Evolutionary conservation across 2,797 vertebrate species (phyloP), one percentile per base, ranked within the genome.

Genomic region (Eutrigla gurnardus): DNA sequence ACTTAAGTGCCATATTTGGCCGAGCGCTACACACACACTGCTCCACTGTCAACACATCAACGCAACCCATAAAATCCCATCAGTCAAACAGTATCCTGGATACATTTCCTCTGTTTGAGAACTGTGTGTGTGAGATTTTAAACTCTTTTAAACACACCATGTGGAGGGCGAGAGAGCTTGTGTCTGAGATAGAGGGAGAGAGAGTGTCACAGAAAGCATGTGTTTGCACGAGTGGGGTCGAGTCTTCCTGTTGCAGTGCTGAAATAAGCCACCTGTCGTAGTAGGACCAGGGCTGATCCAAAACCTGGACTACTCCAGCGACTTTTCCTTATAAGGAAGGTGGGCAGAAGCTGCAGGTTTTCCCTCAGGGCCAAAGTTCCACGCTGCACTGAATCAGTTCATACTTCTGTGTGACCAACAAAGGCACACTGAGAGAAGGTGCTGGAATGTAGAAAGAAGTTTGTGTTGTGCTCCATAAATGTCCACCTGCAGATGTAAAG

Each of bases 241-340:
- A 83, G 86, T 78, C 83, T 83, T 81, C 72, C 83, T 81, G 81
- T 45, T 62, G 77, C 77, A 11, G 32, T 1, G 62, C 73, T 90
- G 89, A 93, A 82, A 88, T 60, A 58, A 91, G 84, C 89, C 91
- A 93, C 93, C 92, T 93, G 93, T 87, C 75, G 3, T 32, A 17
- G 82, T 73, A 85, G 76, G 86, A 78, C 42, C 32, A 11, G 50
- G 65, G 58, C 63, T 25, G 65, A 10, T 71, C 65, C 58, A 68
- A 6, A 75, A 61, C 49, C 52, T 13, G n/a, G 49, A 13, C 62
- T 32, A 65, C 81, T 88, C 73, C 80, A 53, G 62, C 2, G 45
- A 88, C 71, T 82, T 92, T 14, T 83, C 93, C 93, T 91, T 92
- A 87, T 91, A 94, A 90, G 94, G 94, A 80, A 53, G 69, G 42